Percentiles rank a stretch among this genome's conserved stretches.
These are phyloP conservation scores for Aphidius colemani DNA, from an alignment of 2,888 invertebrate species.

Conservation along the genomic window DNA sequence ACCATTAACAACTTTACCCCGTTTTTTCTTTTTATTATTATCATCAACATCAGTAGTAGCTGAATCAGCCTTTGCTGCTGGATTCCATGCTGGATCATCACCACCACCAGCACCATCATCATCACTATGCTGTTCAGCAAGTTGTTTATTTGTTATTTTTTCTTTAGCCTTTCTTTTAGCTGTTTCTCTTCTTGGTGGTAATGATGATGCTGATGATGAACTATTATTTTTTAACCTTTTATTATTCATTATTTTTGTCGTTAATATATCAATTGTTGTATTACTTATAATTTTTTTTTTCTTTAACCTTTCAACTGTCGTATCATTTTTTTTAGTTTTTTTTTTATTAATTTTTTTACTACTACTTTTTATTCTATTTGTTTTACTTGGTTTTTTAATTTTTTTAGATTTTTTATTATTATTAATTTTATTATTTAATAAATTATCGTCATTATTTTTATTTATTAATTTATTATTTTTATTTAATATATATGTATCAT, in stretches of 20 bases:
- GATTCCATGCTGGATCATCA: conserved; percentile 79
- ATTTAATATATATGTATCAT: conserved; percentile 55
- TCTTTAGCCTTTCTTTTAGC: conserved; percentile 72
- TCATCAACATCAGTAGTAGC: conserved; percentile 49
- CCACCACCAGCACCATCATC: conserved; percentile 73
- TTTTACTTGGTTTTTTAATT: too few relatives aligned
- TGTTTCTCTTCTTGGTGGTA: conserved; percentile 66
- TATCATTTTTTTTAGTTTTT: too few relatives aligned
- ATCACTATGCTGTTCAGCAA: conserved; percentile 60
- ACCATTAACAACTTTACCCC: conserved; percentile 51
- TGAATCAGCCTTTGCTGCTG: conserved; percentile 61
- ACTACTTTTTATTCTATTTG: too few relatives aligned
- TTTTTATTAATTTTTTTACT: too few relatives aligned
- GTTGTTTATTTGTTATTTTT: conserved; percentile 64
- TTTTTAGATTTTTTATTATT: conserved; percentile 21
- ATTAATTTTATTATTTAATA: conserved; percentile 27
- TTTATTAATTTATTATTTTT: conserved; percentile 47
- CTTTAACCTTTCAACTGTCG: conserved; percentile 38
- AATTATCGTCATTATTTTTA: conserved; percentile 24
- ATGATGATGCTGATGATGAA: conserved; percentile 28
- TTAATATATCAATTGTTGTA: too few relatives aligned
- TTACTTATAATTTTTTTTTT: conserved; percentile 45
- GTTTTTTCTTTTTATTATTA: conserved; percentile 57
- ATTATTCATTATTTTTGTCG: too few relatives aligned
- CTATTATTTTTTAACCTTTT: too few relatives aligned